phyloP scores from a whole-genome alignment of 2,888 invertebrate genomes.

The Chrysotoxum bicinctum region DNA sequence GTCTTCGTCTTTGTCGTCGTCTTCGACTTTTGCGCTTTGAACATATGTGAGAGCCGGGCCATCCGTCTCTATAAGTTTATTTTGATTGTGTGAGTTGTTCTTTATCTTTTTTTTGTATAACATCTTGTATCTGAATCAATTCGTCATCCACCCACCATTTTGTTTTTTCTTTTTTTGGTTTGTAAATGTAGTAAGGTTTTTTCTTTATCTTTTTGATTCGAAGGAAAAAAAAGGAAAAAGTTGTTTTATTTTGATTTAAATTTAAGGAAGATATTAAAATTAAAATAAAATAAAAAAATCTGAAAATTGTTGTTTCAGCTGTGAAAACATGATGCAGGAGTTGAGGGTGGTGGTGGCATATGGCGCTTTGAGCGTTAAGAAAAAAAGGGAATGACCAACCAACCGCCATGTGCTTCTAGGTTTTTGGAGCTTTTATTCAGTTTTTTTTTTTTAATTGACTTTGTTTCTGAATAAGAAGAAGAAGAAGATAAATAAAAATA shows the following conservation, averaged over 20 bases:
- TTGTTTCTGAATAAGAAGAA: conserved; percentile 1
- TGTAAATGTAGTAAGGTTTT: conserved; percentile 44
- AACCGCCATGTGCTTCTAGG: conserved; percentile 57
- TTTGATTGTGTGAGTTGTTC: conserved; percentile 33
- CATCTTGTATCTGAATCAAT: conserved; percentile 52
- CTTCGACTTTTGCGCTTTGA: conserved; percentile 58
- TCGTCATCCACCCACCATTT: conserved; percentile 72
- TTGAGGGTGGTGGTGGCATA: conserved; percentile 3
- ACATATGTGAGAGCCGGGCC: conserved; percentile 10
- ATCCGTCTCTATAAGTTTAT: conserved; percentile 28
- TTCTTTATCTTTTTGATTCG: neutral
- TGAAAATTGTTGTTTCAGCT: conserved; percentile 20
- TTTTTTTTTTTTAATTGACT: conserved; percentile 10
- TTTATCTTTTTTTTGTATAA: conserved; percentile 31
- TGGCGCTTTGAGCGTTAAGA: conserved; percentile 30
- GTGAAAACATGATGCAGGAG: conserved; percentile 51
- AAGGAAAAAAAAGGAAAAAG: conserved; percentile 23
- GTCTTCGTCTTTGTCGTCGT: conserved; percentile 28
- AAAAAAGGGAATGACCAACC: conserved; percentile 20
- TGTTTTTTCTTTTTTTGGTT: conserved; percentile 67
- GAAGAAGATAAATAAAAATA: neutral
- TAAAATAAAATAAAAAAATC: conserved; percentile 1
- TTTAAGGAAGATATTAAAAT: conserved; percentile 30
- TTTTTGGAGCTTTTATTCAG: conserved; percentile 31
- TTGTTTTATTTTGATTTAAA: conserved; percentile 54